These are phyloP conservation scores for Corynorhinus townsendii DNA, from an alignment of 2,113 vertebrate species.

Conservation along the genomic window DNA sequence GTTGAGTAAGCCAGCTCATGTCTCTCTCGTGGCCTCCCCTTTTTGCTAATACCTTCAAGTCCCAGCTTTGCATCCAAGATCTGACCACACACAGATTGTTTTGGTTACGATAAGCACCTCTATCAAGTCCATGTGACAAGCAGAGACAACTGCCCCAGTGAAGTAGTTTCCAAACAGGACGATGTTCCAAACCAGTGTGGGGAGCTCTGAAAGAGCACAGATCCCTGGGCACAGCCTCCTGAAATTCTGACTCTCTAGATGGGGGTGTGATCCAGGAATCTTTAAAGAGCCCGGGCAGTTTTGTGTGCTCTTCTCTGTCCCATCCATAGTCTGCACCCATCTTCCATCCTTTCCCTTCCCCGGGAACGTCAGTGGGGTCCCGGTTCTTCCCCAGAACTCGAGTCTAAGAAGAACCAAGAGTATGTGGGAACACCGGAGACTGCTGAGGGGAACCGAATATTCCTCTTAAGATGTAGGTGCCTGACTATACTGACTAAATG, in stretches of 20 bases:
- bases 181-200: neutral
- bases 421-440: neutral
- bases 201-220: neutral
- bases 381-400: neutral
- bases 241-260: neutral
- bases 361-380: neutral
- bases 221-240: neutral
- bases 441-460: accelerated
- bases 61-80: neutral
- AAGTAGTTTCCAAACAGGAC: neutral
- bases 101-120: neutral
- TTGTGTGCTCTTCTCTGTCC: accelerated
- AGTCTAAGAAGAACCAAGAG: neutral
- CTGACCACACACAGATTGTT: neutral
- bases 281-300: too few relatives aligned
- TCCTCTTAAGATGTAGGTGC: accelerated
- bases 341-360: neutral
- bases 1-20: neutral
- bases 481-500: too few relatives aligned
- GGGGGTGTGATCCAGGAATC: neutral
- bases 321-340: neutral
- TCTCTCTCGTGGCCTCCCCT: neutral
- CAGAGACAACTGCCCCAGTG: neutral
- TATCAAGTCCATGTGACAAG: accelerated
- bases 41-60: neutral